Conservation (phyloP, 2,888 invertebrate species). For the Zeuzera pyrina region DNA sequence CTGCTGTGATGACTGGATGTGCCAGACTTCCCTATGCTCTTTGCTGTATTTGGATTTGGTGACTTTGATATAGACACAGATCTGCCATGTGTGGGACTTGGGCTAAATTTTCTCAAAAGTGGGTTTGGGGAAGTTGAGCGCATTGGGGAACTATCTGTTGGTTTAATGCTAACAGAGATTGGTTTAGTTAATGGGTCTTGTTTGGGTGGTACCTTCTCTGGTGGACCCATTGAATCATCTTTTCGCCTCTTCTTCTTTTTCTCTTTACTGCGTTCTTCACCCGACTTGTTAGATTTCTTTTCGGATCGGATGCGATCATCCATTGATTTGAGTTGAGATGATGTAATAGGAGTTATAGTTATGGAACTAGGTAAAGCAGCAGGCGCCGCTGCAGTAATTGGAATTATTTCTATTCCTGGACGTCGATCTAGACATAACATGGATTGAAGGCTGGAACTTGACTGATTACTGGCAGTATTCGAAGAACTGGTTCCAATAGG, state of each 20-base stretch:
- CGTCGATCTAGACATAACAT: constrained; percentile 78
- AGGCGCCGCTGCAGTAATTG: constrained; percentile 77
- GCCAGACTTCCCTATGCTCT: constrained; percentile 59
- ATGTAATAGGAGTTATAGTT: constrained; percentile 87
- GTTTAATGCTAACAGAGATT: constrained; percentile 82
- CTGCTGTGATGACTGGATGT: constrained; percentile 75
- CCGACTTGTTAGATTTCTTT: constrained; percentile 57
- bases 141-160: constrained; percentile 75
- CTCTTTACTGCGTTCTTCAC: constrained; percentile 67
- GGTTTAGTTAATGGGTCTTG: constrained; percentile 81
- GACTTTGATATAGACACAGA: constrained; percentile 77
- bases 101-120: constrained; percentile 78
- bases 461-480: constrained; percentile 77
- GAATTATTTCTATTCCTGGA: constrained; percentile 89
- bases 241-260: constrained; percentile 85
- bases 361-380: constrained; percentile 84
- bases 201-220: constrained; percentile 84
- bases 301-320: constrained; percentile 62
- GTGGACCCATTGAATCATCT: constrained; percentile 86
- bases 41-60: constrained; percentile 59
- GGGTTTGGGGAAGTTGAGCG: constrained; percentile 78
- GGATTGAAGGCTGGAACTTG: constrained; percentile 70
- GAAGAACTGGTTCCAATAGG: constrained; percentile 63
- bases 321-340: constrained; percentile 65
- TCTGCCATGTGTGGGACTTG: constrained; percentile 80